Conservation (phyloP, 1,140 invertebrate genomes). For the Ditylenchus dipsaci region DNA sequence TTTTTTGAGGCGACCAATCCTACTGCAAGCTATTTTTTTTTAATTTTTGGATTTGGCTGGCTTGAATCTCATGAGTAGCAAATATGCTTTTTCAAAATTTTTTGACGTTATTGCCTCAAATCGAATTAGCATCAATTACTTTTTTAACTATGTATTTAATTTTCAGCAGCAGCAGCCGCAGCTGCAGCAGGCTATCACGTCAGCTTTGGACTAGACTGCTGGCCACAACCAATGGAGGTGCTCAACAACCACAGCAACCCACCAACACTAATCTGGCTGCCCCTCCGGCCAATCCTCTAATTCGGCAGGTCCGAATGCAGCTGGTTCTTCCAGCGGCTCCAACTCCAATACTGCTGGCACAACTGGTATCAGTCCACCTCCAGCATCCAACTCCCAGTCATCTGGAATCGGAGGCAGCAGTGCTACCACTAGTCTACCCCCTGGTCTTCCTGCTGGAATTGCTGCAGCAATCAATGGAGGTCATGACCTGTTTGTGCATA, state of each 20-base stretch:
- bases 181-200: slow-evolving; percentile 23
- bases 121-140: slow-evolving; percentile 16
- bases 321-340: neutral
- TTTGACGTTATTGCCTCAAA: neutral
- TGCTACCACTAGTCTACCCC: slow-evolving; percentile 27
- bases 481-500: slow-evolving; percentile 53
- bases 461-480: slow-evolving; percentile 31
- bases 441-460: slow-evolving; percentile 25
- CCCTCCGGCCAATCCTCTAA: neutral
- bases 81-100: no score
- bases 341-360: slow-evolving; percentile 11
- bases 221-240: neutral
- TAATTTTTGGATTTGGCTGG: neutral
- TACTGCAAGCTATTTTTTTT: neutral
- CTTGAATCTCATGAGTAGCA: no score
- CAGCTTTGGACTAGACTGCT: neutral
- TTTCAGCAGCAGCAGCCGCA: slow-evolving; percentile 18
- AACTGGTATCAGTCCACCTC: neutral
- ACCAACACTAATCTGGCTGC: neutral
- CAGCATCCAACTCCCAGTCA: neutral
- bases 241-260: no score
- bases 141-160: no score
- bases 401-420: neutral
- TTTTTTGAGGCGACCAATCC: neutral
- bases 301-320: slow-evolving; percentile 1